Conservation (phyloP, 2,113 vertebrate species). For the Lontra canadensis region DNA sequence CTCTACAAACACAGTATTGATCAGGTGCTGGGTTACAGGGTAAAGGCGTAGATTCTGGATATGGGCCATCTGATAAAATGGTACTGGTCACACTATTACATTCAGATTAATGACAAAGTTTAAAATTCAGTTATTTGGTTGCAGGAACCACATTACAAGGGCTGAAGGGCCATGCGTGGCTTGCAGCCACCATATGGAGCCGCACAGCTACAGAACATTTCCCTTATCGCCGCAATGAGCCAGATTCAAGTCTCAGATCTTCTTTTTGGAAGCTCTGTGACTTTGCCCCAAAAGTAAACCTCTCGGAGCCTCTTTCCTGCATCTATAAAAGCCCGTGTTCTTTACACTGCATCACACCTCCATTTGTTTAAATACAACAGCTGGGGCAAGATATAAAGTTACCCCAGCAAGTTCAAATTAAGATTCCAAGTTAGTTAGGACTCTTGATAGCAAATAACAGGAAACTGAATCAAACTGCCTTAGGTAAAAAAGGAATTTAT, state of each 20-base stretch:
- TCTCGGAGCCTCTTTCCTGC: neutral
- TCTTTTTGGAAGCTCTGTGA: neutral
- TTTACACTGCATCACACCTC: no score
- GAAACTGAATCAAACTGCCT: conserved; percentile 26
- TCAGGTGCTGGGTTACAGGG: neutral
- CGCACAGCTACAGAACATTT: neutral
- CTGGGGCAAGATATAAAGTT: neutral
- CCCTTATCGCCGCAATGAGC: neutral
- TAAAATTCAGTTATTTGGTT: neutral
- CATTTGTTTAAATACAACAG: neutral
- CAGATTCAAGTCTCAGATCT: neutral
- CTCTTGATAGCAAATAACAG: conserved; percentile 6
- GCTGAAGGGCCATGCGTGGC: neutral
- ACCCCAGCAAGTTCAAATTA: neutral
- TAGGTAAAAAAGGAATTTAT: neutral
- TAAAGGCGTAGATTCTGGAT: neutral
- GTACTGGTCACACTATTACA: neutral
- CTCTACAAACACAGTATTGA: neutral
- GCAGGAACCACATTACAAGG: neutral
- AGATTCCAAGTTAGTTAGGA: neutral
- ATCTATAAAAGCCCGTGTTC: neutral
- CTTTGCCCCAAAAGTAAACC: neutral
- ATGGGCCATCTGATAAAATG: no score
- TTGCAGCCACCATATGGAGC: neutral
- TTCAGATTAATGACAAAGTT: neutral